A percentile compares a stretch with the other conserved stretches of the same genome.
Evolutionary conservation across 2,888 invertebrate genomes (phyloP).

Genomic region (Catocala nupta): DNA sequence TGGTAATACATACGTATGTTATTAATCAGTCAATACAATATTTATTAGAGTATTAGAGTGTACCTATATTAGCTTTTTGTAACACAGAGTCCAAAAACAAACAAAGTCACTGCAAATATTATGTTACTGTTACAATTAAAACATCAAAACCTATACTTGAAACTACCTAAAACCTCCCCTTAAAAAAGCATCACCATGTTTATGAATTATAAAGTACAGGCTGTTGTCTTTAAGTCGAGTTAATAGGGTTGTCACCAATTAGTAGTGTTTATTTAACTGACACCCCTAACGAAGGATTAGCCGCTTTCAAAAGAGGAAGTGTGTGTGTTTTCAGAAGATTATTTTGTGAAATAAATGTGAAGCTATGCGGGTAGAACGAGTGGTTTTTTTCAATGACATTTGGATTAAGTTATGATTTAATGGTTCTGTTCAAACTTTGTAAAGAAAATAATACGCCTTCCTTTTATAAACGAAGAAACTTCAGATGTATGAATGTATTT

Average conservation of each 20-base stretch:
- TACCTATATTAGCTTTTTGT: too few species aligned
- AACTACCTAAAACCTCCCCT: not conserved
- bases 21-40: too few species aligned
- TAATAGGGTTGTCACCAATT: slow-evolving; percentile 43
- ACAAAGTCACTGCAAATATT: too few species aligned
- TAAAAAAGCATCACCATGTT: slow-evolving; percentile 14
- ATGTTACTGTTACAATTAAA: too few species aligned
- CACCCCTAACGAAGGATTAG: slow-evolving; percentile 32
- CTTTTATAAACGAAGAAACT: not conserved
- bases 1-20: too few species aligned
- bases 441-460: not conserved
- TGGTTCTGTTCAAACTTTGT: slow-evolving; percentile 9
- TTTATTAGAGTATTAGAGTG: too few species aligned
- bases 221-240: slow-evolving; percentile 36
- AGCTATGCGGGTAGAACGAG: slow-evolving; percentile 21
- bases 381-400: slow-evolving; percentile 12
- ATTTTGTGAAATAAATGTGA: slow-evolving; percentile 28
- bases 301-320: slow-evolving; percentile 36
- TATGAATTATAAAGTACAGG: slow-evolving; percentile 37
- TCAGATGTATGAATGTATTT: not conserved
- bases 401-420: slow-evolving; percentile 25
- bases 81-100: too few species aligned
- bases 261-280: slow-evolving; percentile 42
- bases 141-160: not conserved
- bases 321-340: slow-evolving; percentile 40